Conservation (phyloP, 2,113 vertebrate genomes). For the Thamnaconus septentrionalis region DNA sequence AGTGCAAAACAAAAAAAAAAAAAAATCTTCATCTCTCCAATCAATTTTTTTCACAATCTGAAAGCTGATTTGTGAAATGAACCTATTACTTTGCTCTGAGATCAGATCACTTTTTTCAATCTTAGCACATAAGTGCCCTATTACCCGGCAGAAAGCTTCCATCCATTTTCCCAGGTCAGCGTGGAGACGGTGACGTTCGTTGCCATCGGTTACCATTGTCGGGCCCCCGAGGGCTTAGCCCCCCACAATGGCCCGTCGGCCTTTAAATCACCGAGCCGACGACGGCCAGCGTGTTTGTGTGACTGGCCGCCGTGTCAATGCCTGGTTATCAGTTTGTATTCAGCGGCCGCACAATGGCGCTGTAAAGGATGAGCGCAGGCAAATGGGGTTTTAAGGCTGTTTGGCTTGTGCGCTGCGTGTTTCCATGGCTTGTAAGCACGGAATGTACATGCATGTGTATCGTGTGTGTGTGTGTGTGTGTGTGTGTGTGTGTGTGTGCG, state of each 20-base stretch:
- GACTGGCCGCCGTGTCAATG: conserved; percentile 44
- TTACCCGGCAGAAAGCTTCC: neutral
- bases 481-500: conserved; percentile 8
- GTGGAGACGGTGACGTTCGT: conserved; percentile 31
- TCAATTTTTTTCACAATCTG: too few species aligned
- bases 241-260: conserved; percentile 35
- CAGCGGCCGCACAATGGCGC: conserved; percentile 48
- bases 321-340: conserved; percentile 52
- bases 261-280: conserved; percentile 48
- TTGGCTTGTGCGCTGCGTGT: conserved; percentile 35
- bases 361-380: conserved; percentile 43
- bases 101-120: too few species aligned
- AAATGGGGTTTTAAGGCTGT: conserved; percentile 46
- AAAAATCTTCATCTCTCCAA: too few species aligned
- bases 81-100: too few species aligned
- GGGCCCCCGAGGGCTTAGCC: conserved; percentile 13
- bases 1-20: too few species aligned
- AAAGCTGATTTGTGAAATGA: too few species aligned
- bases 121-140: too few species aligned
- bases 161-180: conserved; percentile 20
- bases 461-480: conserved; percentile 17
- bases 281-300: conserved; percentile 37
- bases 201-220: conserved; percentile 49
- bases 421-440: conserved; percentile 44
- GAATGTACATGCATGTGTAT: conserved; percentile 29